A percentile compares a stretch with the other conserved stretches of the same genome.
phyloP scores from a whole-genome alignment of 1,140 invertebrate species.

The Pantala flavescens region DNA sequence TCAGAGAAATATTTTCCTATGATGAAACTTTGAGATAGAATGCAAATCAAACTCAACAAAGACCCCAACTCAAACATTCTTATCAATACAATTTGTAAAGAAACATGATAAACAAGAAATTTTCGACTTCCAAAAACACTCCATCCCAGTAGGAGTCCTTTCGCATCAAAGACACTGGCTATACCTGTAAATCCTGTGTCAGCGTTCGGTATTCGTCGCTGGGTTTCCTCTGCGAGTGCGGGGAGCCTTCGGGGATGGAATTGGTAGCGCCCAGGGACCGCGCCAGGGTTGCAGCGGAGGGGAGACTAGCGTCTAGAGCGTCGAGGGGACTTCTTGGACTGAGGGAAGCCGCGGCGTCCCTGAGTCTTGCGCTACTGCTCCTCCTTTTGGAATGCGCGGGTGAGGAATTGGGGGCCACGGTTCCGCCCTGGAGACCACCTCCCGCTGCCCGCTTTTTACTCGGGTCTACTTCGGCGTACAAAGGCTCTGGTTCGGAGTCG shows the following conservation, averaged over 20 bases:
- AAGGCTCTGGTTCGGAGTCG: conserved; percentile 27
- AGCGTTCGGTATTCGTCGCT: conserved; percentile 21
- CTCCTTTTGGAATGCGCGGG: conserved; percentile 37
- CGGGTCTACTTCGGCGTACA: conserved; percentile 33
- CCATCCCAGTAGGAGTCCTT: too few species aligned
- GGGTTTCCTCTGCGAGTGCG: conserved; percentile 16
- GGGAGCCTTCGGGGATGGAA: conserved; percentile 24
- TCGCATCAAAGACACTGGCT: too few species aligned
- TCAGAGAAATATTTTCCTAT: too few species aligned
- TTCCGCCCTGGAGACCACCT: conserved; percentile 20
- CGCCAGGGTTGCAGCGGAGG: conserved; percentile 18
- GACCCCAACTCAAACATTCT: too few species aligned
- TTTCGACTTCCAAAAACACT: too few species aligned
- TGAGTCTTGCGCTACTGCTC: conserved; percentile 28
- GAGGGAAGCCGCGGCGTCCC: conserved; percentile 30
- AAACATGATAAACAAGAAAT: too few species aligned
- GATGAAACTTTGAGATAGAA: too few species aligned
- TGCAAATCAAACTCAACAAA: too few species aligned
- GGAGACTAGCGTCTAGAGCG: conserved; percentile 22
- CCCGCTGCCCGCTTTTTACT: conserved; percentile 23
- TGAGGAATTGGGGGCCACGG: conserved; percentile 35
- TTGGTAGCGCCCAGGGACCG: neutral
- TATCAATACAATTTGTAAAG: too few species aligned
- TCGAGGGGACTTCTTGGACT: conserved; percentile 33
- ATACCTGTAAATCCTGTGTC: conserved; percentile 20